phyloP scores from a whole-genome alignment of 1,140 invertebrate species.

The Drosophila ogumai region DNA sequence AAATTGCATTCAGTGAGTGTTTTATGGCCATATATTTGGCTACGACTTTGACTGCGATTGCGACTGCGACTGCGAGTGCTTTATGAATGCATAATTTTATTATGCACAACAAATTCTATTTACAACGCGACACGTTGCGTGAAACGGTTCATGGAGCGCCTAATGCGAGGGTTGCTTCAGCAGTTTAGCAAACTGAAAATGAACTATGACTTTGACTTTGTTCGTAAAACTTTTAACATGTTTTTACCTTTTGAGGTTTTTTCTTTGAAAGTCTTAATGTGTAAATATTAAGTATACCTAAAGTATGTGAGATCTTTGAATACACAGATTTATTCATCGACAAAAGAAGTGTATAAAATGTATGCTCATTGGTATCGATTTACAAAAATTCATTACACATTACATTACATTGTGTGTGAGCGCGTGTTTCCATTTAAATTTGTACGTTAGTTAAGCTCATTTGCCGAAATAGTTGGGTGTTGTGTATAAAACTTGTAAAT shows the following conservation, averaged over 20 bases:
- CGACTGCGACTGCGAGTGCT: slow-evolving; percentile 23
- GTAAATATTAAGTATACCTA: no score
- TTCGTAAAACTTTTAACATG: neutral
- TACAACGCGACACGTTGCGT: slow-evolving; percentile 50
- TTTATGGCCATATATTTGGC: slow-evolving; percentile 34
- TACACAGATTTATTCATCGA: neutral
- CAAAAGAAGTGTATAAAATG: neutral
- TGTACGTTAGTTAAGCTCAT: neutral
- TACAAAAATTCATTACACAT: neutral
- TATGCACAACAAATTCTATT: slow-evolving; percentile 69
- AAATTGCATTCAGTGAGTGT: slow-evolving; percentile 47
- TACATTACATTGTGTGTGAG: neutral
- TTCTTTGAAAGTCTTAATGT: no score
- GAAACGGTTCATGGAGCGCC: slow-evolving; percentile 39
- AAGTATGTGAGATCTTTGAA: no score
- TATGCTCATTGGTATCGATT: neutral
- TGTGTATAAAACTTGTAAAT: neutral
- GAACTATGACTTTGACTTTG: neutral
- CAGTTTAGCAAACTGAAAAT: neutral
- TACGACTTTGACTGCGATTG: slow-evolving; percentile 9
- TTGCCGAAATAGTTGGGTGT: neutral
- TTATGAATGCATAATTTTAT: slow-evolving; percentile 72
- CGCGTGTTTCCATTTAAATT: neutral
- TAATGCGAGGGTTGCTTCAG: slow-evolving; percentile 35
- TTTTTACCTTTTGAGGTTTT: no score